Percentiles rank a stretch among this genome's conserved stretches.
phyloP scores from a whole-genome alignment of 2,888 invertebrate species.

The Trachelus iudaicus region DNA sequence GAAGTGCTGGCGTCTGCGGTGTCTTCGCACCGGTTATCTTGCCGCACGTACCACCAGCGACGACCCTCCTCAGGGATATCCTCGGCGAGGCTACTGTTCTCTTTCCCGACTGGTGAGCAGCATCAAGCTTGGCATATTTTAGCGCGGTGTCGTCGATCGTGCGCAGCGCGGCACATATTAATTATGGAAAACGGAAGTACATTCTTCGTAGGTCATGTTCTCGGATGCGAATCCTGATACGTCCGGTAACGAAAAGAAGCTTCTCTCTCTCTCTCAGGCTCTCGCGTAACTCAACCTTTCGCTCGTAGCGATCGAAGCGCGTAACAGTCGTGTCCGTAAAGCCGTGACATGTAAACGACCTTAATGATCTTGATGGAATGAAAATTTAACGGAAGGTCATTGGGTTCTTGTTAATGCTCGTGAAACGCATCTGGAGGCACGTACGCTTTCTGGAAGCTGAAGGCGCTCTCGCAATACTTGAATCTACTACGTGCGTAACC shows the following conservation, averaged over 20 bases:
- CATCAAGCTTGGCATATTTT: constrained; percentile 3
- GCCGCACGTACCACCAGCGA: constrained; percentile 62
- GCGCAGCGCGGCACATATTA: background rate
- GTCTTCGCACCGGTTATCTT: constrained; percentile 61
- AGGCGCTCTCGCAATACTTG: background rate
- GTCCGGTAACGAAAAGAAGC: background rate
- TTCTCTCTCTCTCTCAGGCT: background rate
- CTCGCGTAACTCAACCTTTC: background rate
- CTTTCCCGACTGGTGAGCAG: constrained; percentile 61
- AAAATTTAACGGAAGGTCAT: background rate
- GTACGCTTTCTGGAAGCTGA: background rate
- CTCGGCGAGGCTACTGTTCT: constrained; percentile 53
- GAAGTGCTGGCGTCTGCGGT: constrained; percentile 56
- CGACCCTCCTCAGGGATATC: constrained; percentile 58
- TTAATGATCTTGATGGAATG: background rate
- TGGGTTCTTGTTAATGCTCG: background rate
- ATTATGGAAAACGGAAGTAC: background rate
- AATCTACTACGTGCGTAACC: background rate
- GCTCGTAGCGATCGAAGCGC: background rate
- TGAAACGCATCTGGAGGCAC: constrained; percentile 1
- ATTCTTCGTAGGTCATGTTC: background rate
- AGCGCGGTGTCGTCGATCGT: background rate
- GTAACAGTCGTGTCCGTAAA: background rate
- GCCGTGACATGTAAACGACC: background rate
- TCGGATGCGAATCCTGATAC: background rate